A percentile compares a stretch with the other conserved stretches of the same genome.
Evolutionary conservation across 2,797 vertebrate species (phyloP).

Genomic region (Enteromius mattozi): DNA sequence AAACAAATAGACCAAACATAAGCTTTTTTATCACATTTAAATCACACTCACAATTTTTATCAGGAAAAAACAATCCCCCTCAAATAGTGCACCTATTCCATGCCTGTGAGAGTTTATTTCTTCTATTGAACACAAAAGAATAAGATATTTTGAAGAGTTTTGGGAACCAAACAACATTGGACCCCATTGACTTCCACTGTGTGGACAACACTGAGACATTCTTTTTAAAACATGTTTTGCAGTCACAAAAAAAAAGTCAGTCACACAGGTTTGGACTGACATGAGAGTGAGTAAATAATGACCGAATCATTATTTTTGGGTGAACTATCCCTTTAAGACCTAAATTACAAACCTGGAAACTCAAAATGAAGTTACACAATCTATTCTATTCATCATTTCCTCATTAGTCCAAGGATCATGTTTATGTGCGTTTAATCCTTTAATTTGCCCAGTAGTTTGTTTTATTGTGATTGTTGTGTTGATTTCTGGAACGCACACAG

Average conservation of each 20-base stretch:
- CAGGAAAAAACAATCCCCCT: too few species aligned
- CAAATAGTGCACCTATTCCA: neutral
- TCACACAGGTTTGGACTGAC: neutral
- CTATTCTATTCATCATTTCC: neutral
- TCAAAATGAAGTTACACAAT: neutral
- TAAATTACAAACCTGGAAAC: constrained; percentile 8
- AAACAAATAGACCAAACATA: too few species aligned
- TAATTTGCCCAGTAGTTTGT: constrained; percentile 4
- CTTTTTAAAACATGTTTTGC: neutral
- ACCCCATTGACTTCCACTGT: neutral
- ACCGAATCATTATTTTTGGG: neutral
- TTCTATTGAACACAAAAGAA: neutral
- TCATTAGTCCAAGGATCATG: neutral
- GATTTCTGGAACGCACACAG: neutral
- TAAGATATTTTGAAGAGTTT: neutral
- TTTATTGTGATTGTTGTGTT: constrained; percentile 17
- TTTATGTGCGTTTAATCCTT: constrained; percentile 17
- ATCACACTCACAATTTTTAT: neutral
- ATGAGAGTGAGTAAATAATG: too few species aligned
- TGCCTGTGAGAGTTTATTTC: neutral
- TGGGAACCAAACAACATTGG: neutral
- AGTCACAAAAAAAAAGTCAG: too few species aligned
- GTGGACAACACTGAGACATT: neutral
- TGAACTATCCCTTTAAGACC: neutral
- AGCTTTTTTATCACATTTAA: neutral